Percentiles rank a stretch among this genome's conserved stretches.
Conservation (phyloP, 2,113 vertebrate genomes). For the Phalacrocorax pelagicus region DNA sequence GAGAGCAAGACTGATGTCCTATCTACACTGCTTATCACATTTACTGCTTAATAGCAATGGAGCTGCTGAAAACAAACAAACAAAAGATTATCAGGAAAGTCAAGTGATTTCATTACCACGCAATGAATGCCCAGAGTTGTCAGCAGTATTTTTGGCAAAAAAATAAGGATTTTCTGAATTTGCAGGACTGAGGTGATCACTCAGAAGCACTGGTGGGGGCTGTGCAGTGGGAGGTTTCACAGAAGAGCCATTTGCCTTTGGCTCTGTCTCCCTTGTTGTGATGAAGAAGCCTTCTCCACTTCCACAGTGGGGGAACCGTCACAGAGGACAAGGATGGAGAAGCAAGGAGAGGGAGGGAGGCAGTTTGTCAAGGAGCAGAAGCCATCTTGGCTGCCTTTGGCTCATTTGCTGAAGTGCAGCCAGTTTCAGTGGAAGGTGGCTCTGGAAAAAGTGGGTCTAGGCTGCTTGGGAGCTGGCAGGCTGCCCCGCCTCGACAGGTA, state of each 20-base stretch:
- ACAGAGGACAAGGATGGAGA: neutral
- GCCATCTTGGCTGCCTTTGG: neutral
- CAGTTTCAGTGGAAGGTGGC: neutral
- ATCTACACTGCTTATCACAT: neutral
- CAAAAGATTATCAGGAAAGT: neutral
- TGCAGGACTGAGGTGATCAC: neutral
- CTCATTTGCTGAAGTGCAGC: neutral
- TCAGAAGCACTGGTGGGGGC: neutral
- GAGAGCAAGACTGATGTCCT: neutral
- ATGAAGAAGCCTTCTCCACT: neutral
- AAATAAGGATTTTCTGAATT: neutral
- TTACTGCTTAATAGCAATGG: neutral
- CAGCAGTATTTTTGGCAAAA: neutral
- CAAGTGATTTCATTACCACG: neutral
- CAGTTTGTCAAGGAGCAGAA: neutral
- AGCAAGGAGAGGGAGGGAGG: neutral
- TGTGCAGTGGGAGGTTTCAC: neutral
- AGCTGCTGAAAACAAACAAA: conserved; percentile 17
- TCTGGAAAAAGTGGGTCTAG: neutral
- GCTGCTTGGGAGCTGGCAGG: neutral
- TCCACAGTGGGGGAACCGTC: neutral
- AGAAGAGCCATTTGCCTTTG: neutral
- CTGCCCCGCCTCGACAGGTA: neutral
- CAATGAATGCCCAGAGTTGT: neutral
- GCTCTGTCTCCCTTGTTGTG: neutral